Conservation (phyloP, 2,888 invertebrate genomes). For the Prenolepis imparis region DNA sequence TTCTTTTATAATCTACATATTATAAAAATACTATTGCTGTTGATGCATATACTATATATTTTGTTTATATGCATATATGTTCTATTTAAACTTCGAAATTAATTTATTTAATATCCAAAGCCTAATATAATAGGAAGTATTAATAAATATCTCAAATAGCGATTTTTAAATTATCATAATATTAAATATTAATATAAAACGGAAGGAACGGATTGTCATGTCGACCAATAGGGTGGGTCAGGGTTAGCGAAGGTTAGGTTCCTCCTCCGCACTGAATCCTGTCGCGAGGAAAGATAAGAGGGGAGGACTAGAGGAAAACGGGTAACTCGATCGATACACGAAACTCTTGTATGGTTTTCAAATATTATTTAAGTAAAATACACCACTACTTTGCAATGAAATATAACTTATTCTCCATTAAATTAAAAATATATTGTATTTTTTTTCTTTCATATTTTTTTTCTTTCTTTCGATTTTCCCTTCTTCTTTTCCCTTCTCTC, state of each 20-base stretch:
- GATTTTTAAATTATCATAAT: background rate
- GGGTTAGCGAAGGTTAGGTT: conserved; percentile 79
- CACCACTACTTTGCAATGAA: background rate
- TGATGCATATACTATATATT: too few species aligned
- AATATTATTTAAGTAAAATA: background rate
- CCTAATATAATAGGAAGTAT: background rate
- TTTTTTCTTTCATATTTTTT: background rate
- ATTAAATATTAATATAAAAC: conserved; percentile 16
- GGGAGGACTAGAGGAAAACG: conserved; percentile 45
- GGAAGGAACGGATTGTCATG: background rate
- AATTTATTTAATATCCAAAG: background rate
- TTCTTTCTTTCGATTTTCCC: background rate
- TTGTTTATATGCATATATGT: background rate
- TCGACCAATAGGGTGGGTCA: conserved; percentile 75
- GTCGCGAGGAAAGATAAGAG: conserved; percentile 27
- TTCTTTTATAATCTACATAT: too few species aligned
- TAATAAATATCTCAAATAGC: background rate
- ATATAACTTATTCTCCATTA: background rate
- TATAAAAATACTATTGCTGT: too few species aligned
- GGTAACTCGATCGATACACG: conserved; percentile 69
- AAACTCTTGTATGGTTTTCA: conserved; percentile 54
- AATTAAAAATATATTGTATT: background rate
- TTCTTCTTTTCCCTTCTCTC: background rate
- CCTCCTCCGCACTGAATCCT: conserved; percentile 54
- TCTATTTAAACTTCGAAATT: background rate